Percentiles rank a stretch among this genome's conserved stretches.
Evolutionary conservation across 2,888 invertebrate species (phyloP).

Genomic region (Alloplasta piceator): DNA sequence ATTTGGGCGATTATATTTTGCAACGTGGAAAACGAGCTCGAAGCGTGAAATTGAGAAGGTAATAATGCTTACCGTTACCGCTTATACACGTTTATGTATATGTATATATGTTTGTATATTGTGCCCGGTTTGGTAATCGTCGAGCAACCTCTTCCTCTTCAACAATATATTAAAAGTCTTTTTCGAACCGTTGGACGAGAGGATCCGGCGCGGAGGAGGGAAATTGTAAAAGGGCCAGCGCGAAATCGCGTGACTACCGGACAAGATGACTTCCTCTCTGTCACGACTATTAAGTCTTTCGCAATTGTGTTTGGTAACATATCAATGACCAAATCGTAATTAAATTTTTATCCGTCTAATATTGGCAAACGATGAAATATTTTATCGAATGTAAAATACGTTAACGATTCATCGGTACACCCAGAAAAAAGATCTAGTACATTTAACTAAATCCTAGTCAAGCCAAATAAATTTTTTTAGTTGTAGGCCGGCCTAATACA

Average conservation of each 20-base stretch:
- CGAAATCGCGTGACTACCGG: slow-evolving; percentile 62
- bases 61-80: slow-evolving; percentile 46
- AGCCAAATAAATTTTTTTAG: too few relatives aligned
- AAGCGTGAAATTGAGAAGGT: slow-evolving; percentile 62
- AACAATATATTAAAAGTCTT: slow-evolving; percentile 61
- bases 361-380: slow-evolving; percentile 39
- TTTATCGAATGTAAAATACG: too few relatives aligned
- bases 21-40: slow-evolving; percentile 53
- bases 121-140: slow-evolving; percentile 59
- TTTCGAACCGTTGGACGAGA: slow-evolving; percentile 27
- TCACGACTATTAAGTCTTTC: slow-evolving; percentile 60
- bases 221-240: slow-evolving; percentile 38
- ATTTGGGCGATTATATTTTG: slow-evolving; percentile 54
- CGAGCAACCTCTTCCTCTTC: slow-evolving; percentile 60
- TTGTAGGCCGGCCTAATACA: too few relatives aligned
- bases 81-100: background rate
- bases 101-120: slow-evolving; percentile 5
- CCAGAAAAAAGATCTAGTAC: too few relatives aligned
- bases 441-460: too few relatives aligned
- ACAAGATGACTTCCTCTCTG: slow-evolving; percentile 58
- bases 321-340: slow-evolving; percentile 35
- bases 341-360: slow-evolving; percentile 32
- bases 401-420: too few relatives aligned
- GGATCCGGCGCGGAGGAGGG: background rate
- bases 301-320: slow-evolving; percentile 54